Evolutionary conservation across 1,140 invertebrate genomes (phyloP).

Genomic region (Euglossa dilemma): DNA sequence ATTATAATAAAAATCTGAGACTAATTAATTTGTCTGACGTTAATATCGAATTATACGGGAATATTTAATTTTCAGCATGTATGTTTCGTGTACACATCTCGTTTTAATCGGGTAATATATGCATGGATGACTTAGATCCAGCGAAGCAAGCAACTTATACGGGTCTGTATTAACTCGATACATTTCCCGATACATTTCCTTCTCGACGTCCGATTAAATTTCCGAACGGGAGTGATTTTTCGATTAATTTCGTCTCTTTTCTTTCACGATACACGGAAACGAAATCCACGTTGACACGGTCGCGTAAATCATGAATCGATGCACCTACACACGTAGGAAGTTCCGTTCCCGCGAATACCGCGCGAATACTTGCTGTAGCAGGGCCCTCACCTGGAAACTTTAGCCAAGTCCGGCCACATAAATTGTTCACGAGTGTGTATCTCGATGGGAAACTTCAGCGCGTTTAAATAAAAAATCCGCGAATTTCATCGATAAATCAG

Average conservation of each 20-base stretch:
- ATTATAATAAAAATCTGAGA: too few relatives aligned
- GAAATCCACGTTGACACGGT: slow-evolving; percentile 13
- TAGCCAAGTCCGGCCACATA: slow-evolving; percentile 32
- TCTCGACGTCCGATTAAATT: neutral
- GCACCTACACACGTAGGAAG: slow-evolving; percentile 18
- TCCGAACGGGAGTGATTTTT: neutral
- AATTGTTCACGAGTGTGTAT: slow-evolving; percentile 38
- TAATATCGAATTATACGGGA: too few relatives aligned
- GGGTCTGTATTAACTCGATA: neutral
- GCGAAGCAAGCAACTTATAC: too few relatives aligned
- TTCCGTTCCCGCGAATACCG: slow-evolving; percentile 18
- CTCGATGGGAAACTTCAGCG: slow-evolving; percentile 21
- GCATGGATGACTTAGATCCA: too few relatives aligned
- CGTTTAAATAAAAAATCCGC: slow-evolving; percentile 36
- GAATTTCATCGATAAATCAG: slow-evolving; percentile 29
- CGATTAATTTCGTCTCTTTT: neutral
- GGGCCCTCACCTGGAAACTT: slow-evolving; percentile 40
- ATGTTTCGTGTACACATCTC: too few relatives aligned
- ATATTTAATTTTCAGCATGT: too few relatives aligned
- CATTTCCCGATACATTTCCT: neutral
- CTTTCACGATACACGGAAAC: neutral
- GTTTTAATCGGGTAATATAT: too few relatives aligned
- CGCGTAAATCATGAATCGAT: slow-evolving; percentile 39
- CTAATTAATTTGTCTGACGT: too few relatives aligned
- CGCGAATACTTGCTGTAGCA: neutral